Base-by-base conservation (phyloP, 2,113 vertebrate species). In the Crotalus horridus region DNA sequence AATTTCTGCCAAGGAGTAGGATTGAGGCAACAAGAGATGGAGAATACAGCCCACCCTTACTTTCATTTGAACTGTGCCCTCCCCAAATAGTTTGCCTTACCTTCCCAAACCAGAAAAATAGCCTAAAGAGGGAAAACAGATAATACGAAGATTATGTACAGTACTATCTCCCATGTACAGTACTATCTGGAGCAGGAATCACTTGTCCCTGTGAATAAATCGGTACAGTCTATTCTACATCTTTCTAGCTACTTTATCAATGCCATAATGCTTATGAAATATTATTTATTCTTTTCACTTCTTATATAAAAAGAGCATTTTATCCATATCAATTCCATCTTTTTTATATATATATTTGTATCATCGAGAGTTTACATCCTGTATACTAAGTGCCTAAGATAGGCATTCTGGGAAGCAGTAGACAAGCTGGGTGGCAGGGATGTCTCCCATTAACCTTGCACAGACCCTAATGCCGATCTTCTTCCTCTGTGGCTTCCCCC, bases 381-480 rank as follows among this genome's bases (percentile, higher is more conserved):
- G n/a, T 54, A 53, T n/a, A 21, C 20, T 24, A 5, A 58, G 88
- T 89, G n/a, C 54, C 48, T 48, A 53, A 24, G 69, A 3, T 33
- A 53, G 55, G 56, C 39, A 74, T 87, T 55, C 39, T 89, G 56
- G 48, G 88, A 86, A 89, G n/a, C 24, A 53, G 24, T 46, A 53
- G 87, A 64, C 15, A 10, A 33, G 6, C 21, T 89, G 23, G 26
- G 74, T 91, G 64, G 48, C 54, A 24, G 29, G 23, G 69, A 51
- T 90, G 74, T 61, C 48, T 61, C 69, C 48, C 21, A 24, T 46
- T 89, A 53, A 56, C 85, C 46, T 86, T 56, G 21, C 53, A 58
- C 59, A 56, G 87, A 91, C 58, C 61, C 48, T 51, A 51, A 93
- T 12, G 24, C 88, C 1, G 0, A 9, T 95, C 91, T 96, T 95